Evolutionary conservation across 2,888 invertebrate species (phyloP), one percentile per base, ranked within the genome.

Genomic region (Formica aserva): DNA sequence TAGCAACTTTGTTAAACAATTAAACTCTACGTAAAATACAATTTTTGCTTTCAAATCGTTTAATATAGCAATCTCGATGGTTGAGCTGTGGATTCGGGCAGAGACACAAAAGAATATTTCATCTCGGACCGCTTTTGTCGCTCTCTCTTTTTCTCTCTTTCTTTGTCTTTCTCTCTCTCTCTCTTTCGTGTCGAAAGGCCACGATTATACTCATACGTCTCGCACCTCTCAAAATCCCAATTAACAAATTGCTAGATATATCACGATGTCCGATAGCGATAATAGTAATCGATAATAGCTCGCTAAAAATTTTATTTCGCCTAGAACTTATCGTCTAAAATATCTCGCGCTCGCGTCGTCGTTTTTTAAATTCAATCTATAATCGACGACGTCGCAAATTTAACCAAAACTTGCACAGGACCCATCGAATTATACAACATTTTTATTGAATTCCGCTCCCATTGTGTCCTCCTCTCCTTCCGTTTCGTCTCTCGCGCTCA

Each of bases 361-460:
- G 57, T 89, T 74, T 84, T 89, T 92, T 89, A 91, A 92, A 92
- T 92, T 93, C 89, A 88, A 92, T 92, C 91, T 91, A 93, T 52
- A 92, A 85, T 91, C 89, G 89, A 93, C 91, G 91, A 93, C 92
- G 91, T 88, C 89, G 84, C 86, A 91, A 92, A 92, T 92, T 92
- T 91, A 93, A 92, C 89, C 92, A 91, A 93, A 90, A 90, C 92
- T 93, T 93, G 93, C 93, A 92, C 93, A 93, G 91, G 92, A 93
- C 93, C 93, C 93, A 92, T 92, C 92, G 90, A 88, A 92, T 92
- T 91, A 91, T 88, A 87, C 85, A 88, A 88, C 86, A 83, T 85
- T 72, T 76, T 55, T 71, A 78, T 60, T 78, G 45, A 72, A 45
- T 62, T 71, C 18, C 13, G 18, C 45, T 41, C 13, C 60, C 35